Conservation (phyloP, 2,797 vertebrate species). For the Cyclura pinguis region DNA sequence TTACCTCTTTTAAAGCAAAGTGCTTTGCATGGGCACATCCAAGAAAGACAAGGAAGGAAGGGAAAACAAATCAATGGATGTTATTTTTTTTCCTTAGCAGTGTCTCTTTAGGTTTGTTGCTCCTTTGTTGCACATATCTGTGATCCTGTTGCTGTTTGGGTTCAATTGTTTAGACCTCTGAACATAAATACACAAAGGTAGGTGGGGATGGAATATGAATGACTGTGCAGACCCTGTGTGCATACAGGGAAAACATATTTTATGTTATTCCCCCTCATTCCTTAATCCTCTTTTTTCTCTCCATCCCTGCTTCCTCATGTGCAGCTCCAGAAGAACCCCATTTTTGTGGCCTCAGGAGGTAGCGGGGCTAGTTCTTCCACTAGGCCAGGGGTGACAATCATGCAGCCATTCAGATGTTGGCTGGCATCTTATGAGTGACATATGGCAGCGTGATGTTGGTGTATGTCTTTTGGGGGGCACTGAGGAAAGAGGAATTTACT, state of each 20-base stretch:
- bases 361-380: no score
- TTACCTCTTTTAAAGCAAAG: conserved; percentile 11
- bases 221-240: background rate
- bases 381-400: no score
- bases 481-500: no score
- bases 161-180: background rate
- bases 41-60: conserved; percentile 56
- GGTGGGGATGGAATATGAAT: background rate
- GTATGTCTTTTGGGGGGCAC: no score
- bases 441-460: no score
- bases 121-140: conserved; percentile 63
- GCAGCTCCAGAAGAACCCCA: background rate
- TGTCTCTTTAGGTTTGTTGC: background rate
- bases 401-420: no score
- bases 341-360: background rate
- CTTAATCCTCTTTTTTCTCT: background rate
- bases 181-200: background rate
- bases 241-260: background rate
- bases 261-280: background rate
- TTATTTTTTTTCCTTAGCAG: background rate
- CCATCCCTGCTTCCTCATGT: background rate
- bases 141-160: background rate
- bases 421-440: no score
- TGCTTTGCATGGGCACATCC: conserved; percentile 32
- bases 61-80: conserved; percentile 47